Conservation (phyloP, 2,888 invertebrate genomes). For the Spialia ferax region DNA sequence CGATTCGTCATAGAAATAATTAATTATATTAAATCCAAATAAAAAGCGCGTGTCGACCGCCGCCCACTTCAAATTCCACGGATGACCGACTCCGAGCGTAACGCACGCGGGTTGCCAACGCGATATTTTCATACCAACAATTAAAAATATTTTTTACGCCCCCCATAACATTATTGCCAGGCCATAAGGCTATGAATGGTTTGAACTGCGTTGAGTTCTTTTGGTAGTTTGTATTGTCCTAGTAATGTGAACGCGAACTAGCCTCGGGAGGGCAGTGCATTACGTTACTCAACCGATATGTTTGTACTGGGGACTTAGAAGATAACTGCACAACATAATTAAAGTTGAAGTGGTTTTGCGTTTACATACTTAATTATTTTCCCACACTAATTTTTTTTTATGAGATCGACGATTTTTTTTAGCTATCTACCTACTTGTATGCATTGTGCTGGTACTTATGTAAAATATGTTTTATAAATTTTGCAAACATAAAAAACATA, state of each 20-base stretch:
- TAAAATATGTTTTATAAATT: too few species aligned
- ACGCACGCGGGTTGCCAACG: constrained; percentile 63
- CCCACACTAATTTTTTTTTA: constrained; percentile 40
- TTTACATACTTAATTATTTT: constrained; percentile 45
- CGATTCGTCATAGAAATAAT: constrained; percentile 63
- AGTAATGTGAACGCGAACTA: constrained; percentile 62
- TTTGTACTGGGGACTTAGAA: constrained; percentile 60
- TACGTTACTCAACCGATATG: constrained; percentile 73
- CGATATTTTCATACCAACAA: constrained; percentile 54
- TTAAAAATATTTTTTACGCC: background rate
- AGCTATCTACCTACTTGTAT: too few species aligned
- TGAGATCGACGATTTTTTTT: too few species aligned
- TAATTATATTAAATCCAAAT: constrained; percentile 79
- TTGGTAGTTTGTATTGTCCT: constrained; percentile 35
- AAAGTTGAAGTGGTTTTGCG: constrained; percentile 49
- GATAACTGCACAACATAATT: constrained; percentile 60
- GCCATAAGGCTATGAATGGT: constrained; percentile 50
- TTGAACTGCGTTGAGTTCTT: background rate
- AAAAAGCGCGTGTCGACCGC: constrained; percentile 73
- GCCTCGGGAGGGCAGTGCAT: constrained; percentile 63
- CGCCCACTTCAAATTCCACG: constrained; percentile 70
- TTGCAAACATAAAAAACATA: too few species aligned
- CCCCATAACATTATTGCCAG: constrained; percentile 39
- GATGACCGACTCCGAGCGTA: constrained; percentile 67
- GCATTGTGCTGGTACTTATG: too few species aligned